Percentiles rank a stretch among this genome's conserved stretches.
Evolutionary conservation across 2,888 invertebrate genomes (phyloP).

Genomic region (Campopleginae sp.): DNA sequence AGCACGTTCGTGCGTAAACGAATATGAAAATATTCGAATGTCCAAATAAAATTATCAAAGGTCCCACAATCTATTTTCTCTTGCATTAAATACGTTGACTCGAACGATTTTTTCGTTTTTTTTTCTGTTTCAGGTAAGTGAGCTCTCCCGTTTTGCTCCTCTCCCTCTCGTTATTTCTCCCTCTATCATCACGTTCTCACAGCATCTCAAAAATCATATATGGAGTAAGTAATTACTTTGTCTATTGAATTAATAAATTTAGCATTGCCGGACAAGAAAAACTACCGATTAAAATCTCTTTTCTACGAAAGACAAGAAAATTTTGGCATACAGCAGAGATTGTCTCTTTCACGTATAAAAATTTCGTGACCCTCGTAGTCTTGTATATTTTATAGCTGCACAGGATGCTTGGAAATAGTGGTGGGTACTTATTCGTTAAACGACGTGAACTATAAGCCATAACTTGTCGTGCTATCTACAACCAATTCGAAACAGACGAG

Average conservation of each 20-base stretch:
- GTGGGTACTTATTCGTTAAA: slow-evolving; percentile 3
- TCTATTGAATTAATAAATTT: neutral
- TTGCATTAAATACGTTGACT: slow-evolving; percentile 56
- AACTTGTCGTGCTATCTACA: slow-evolving; percentile 32
- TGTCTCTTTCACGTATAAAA: slow-evolving; percentile 2
- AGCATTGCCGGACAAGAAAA: neutral
- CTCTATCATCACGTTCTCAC: neutral
- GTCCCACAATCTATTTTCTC: neutral
- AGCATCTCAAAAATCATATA: neutral
- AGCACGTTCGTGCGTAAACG: neutral
- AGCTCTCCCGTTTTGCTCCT: slow-evolving; percentile 68
- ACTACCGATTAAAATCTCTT: neutral
- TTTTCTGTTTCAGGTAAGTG: slow-evolving; percentile 76
- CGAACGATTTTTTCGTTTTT: slow-evolving; percentile 65
- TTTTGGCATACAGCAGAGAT: neutral
- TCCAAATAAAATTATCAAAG: neutral
- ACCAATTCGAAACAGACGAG: slow-evolving; percentile 7
- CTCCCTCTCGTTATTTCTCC: slow-evolving; percentile 26
- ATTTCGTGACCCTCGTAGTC: neutral
- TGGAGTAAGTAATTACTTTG: neutral
- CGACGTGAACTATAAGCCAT: slow-evolving; percentile 23
- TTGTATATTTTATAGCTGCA: slow-evolving; percentile 10
- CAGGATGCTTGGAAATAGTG: slow-evolving; percentile 10
- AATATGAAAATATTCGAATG: neutral
- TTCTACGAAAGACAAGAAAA: neutral